These are phyloP conservation scores for Drosophila punjabiensis DNA, from an alignment of 1,140 invertebrate species.

Conservation along the genomic window DNA sequence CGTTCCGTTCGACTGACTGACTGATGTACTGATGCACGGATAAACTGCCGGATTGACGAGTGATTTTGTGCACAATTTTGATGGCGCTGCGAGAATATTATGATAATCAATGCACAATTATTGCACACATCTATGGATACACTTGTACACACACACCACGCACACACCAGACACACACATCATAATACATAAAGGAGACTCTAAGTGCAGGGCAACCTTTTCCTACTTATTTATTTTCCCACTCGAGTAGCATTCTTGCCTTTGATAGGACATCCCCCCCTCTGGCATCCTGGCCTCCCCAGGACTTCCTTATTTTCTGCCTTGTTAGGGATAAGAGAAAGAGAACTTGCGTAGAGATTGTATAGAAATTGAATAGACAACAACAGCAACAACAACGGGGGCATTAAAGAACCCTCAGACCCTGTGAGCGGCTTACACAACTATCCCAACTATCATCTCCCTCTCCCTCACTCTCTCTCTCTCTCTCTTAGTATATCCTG, in stretches of 20 bases:
- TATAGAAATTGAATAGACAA: slow-evolving; percentile 30
- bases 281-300: not conserved
- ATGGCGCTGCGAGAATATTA: slow-evolving; percentile 56
- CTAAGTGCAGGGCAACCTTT: slow-evolving; percentile 32
- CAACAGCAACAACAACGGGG: slow-evolving; percentile 8
- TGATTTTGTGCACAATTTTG: slow-evolving; percentile 64
- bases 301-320: slow-evolving; percentile 13
- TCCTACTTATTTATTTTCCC: not conserved
- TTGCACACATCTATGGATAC: slow-evolving; percentile 32
- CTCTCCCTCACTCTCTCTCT: not conserved
- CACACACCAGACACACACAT: slow-evolving; percentile 8
- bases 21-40: slow-evolving; percentile 20
- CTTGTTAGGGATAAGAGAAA: slow-evolving; percentile 29
- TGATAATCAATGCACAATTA: slow-evolving; percentile 78
- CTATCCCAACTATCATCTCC: slow-evolving; percentile 14
- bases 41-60: slow-evolving; percentile 35
- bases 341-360: slow-evolving; percentile 25
- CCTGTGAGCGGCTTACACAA: slow-evolving; percentile 33
- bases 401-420: slow-evolving; percentile 32
- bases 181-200: slow-evolving; percentile 23
- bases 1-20: slow-evolving; percentile 22
- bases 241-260: slow-evolving; percentile 31
- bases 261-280: slow-evolving; percentile 13
- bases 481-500: not conserved
- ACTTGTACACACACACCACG: slow-evolving; percentile 20